phyloP scores from a whole-genome alignment of 2,797 vertebrate species.

The Lacerta agilis region DNA sequence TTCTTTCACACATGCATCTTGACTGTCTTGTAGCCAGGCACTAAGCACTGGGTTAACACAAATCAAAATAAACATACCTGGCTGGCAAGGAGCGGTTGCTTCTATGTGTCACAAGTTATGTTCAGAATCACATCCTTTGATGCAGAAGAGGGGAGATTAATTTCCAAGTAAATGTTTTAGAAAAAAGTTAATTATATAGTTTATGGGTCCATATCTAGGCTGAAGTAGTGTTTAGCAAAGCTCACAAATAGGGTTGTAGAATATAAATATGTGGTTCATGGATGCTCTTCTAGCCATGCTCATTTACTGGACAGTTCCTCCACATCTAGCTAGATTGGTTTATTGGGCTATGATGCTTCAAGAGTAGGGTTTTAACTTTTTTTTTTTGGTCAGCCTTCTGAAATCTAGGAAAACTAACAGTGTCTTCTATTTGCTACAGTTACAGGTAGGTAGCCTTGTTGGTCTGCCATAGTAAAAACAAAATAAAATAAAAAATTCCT shows the following conservation, averaged over 20 bases:
- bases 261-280: not conserved
- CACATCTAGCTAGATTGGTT: not conserved
- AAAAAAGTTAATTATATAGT: not conserved
- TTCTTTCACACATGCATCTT: not conserved
- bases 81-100: not conserved
- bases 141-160: constrained; percentile 51
- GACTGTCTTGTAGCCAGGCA: not conserved
- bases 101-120: no score
- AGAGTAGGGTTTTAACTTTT: not conserved
- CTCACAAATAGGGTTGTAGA: not conserved
- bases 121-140: not conserved
- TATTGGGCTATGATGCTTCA: not conserved
- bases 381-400: not conserved
- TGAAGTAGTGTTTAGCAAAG: not conserved
- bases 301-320: not conserved
- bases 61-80: not conserved
- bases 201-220: not conserved
- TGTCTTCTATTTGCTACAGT: not conserved
- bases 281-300: not conserved
- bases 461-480: no score
- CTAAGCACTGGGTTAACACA: not conserved
- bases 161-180: constrained; percentile 55
- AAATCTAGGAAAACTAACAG: not conserved
- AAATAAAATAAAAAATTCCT: no score
- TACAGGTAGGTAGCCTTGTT: no score